A percentile compares a stretch with the other conserved stretches of the same genome.
Conservation (phyloP, 2,113 vertebrate species). For the Python bivittatus region DNA sequence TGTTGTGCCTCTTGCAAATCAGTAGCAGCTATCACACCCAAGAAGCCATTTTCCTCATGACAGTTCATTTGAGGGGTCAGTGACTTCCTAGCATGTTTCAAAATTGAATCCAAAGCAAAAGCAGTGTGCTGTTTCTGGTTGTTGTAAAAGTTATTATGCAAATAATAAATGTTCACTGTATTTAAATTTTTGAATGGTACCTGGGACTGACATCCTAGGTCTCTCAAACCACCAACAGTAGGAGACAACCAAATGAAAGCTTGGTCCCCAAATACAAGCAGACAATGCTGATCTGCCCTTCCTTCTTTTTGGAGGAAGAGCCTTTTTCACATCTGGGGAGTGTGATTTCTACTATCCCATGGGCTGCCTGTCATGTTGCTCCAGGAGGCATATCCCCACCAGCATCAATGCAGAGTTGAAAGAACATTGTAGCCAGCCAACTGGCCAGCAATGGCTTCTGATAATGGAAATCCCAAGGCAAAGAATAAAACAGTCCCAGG, state of each 20-base stretch:
- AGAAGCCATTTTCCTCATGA: background rate
- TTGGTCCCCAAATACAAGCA: background rate
- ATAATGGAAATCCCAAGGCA: background rate
- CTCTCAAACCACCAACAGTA: background rate
- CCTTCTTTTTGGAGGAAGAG: background rate
- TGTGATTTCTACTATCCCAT: slow-evolving; percentile 39
- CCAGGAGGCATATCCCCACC: slow-evolving; percentile 18
- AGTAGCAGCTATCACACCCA: background rate
- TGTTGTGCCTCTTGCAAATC: background rate
- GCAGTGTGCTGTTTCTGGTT: background rate
- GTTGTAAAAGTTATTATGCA: too few species aligned
- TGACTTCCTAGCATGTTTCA: background rate
- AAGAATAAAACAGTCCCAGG: slow-evolving; percentile 19
- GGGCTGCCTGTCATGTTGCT: slow-evolving; percentile 36
- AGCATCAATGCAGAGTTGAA: slow-evolving; percentile 23
- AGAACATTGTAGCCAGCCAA: slow-evolving; percentile 16
- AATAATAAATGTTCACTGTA: background rate
- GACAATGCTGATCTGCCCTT: slow-evolving; percentile 8
- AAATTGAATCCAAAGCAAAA: background rate
- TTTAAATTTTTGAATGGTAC: background rate
- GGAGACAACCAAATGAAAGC: background rate
- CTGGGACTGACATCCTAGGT: background rate
- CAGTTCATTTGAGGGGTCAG: background rate
- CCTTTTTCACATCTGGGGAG: slow-evolving; percentile 32
- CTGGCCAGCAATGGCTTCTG: background rate